Percentiles rank a stretch among this genome's conserved stretches.
These are phyloP conservation scores for Hermetia illucens DNA, from an alignment of 1,140 invertebrate genomes.

Conservation along the genomic window DNA sequence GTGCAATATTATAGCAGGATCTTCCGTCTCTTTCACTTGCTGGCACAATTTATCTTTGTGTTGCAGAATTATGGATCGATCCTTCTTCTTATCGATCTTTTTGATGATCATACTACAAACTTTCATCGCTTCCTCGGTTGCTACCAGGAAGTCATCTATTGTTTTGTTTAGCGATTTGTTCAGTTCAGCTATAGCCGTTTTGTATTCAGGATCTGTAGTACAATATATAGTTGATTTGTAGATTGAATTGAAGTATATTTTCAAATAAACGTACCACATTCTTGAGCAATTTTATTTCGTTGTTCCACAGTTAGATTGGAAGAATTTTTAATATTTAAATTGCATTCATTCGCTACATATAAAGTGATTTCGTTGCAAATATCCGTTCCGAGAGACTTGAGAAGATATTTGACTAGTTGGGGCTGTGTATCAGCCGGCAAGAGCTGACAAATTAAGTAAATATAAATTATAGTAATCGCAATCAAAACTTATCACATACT, in stretches of 20 bases:
- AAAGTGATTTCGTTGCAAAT: conserved; percentile 65
- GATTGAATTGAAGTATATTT: too few species aligned
- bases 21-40: conserved; percentile 53
- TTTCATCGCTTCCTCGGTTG: conserved; percentile 53
- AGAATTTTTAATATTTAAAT: conserved; percentile 37
- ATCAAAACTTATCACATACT: too few species aligned
- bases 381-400: conserved; percentile 72
- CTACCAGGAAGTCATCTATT: conserved; percentile 63
- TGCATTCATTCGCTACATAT: conserved; percentile 50
- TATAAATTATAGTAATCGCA: neutral
- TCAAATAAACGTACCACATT: conserved; percentile 29
- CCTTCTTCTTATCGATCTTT: conserved; percentile 80
- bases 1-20: conserved; percentile 75
- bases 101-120: conserved; percentile 70
- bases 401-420: conserved; percentile 61
- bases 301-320: conserved; percentile 46
- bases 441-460: conserved; percentile 24
- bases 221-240: too few species aligned
- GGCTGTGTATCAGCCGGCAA: conserved; percentile 40
- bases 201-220: conserved; percentile 37
- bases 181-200: conserved; percentile 40
- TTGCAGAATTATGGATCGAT: conserved; percentile 56
- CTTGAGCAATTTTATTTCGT: conserved; percentile 49
- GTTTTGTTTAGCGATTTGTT: conserved; percentile 46
- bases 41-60: conserved; percentile 70